Base-by-base conservation (phyloP, 2,113 vertebrate species). In the Ageneiosus marmoratus region DNA sequence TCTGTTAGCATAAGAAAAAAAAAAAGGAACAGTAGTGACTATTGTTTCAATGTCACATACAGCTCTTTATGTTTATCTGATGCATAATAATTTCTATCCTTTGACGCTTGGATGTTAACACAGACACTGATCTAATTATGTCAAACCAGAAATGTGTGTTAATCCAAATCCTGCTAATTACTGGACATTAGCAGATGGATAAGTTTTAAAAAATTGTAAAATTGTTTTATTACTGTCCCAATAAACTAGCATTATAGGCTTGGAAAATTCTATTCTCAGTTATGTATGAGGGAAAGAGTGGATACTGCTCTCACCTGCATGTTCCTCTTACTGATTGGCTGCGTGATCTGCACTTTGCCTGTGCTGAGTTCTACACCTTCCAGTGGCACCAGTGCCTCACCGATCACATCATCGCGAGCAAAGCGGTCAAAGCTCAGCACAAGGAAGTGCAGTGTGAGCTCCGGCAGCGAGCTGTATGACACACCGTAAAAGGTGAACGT, bases 401-500 rank as follows among this genome's bases (percentile, higher is more conserved):
- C 98, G 0, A 99, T 97, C 63, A 99, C 96, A 0, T 99, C 98
- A 0, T 99, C 98, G 0, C 98, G 94, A 20, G 97, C 97, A 67
- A 98, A 99, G 77, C 97, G 97, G 87, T 99, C 98, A 0, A 98
- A 99, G 91, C 97, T 99, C 60, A 99, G 91, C 29, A 99, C 96
- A 0, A 99, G 95, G 93, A 99, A 98, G 91, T 99, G 98, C 62
- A 99, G 94, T 10, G 96, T 96, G 90, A 99, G 90, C 69, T 99
- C 97, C 20, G 97, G 95, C 1, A 99, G 94, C 51, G 97, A 92
- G 93, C 97, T 98, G 92, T 97, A 98, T 0, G 97, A 95, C 87
- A 99, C 95, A 7, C 97, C 97, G 0, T 99, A 99, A 90, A 99
- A 98, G 72, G 97, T 99, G 94, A 99, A 99, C 88, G 98, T 99